A percentile compares a stretch with the other conserved stretches of the same genome.
phyloP scores from a whole-genome alignment of 2,113 vertebrate species.

The Hydrochoerus hydrochaeris region DNA sequence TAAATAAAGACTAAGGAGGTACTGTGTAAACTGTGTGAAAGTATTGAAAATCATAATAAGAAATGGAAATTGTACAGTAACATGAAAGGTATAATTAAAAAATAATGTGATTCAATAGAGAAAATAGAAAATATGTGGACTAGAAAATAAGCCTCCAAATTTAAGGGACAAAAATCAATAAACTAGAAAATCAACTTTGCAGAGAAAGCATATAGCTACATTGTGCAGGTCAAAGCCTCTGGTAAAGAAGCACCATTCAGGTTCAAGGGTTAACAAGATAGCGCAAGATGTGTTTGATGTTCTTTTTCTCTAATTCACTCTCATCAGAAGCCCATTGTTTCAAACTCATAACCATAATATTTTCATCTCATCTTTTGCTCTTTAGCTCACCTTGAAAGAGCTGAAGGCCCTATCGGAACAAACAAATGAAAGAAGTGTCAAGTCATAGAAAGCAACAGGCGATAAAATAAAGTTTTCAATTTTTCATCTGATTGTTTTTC shows the following conservation, averaged over 20 bases:
- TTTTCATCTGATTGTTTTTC: slow-evolving; percentile 11
- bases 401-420: neutral
- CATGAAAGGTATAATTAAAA: slow-evolving; percentile 65
- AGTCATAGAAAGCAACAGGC: neutral
- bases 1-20: slow-evolving; percentile 64
- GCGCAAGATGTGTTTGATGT: neutral
- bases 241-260: neutral
- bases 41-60: slow-evolving; percentile 49
- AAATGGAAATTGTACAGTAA: slow-evolving; percentile 63
- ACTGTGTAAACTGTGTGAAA: slow-evolving; percentile 25
- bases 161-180: slow-evolving; percentile 23
- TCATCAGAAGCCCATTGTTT: neutral
- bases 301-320: neutral
- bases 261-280: neutral
- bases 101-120: slow-evolving; percentile 65
- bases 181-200: neutral
- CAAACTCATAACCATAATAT: neutral
- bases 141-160: slow-evolving; percentile 34
- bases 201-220: neutral
- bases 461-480: slow-evolving; percentile 2
- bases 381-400: neutral
- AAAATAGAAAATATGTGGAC: slow-evolving; percentile 52
- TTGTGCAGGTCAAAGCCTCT: neutral
- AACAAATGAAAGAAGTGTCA: neutral
- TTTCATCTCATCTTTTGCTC: slow-evolving; percentile 41